Evolutionary conservation across 2,797 vertebrate species (phyloP).

Genomic region (Mustela erminea): DNA sequence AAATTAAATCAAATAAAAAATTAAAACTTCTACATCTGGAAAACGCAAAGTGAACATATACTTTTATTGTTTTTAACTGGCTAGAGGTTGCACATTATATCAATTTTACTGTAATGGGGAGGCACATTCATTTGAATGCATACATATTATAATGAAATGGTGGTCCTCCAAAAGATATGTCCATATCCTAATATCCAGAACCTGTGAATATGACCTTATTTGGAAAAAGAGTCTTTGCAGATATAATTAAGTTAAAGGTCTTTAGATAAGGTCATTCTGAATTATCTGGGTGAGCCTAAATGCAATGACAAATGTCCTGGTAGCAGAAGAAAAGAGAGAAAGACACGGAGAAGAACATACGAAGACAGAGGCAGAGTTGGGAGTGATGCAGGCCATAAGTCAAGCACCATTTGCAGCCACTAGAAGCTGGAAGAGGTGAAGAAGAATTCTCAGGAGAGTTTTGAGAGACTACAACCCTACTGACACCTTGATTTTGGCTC

Average conservation of each 20-base stretch:
- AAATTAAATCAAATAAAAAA: not conserved
- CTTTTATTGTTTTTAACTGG: not conserved
- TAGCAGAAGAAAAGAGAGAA: not conserved
- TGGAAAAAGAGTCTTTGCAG: not conserved
- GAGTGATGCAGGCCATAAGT: not conserved
- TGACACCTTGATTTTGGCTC: not conserved
- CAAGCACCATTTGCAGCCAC: not conserved
- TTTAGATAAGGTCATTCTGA: not conserved
- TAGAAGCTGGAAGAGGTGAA: not conserved
- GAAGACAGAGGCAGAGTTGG: not conserved
- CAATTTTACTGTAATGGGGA: not conserved
- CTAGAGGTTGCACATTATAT: not conserved
- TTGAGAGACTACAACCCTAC: accelerated
- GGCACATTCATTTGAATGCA: not conserved
- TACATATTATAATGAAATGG: not conserved
- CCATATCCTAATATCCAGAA: not conserved
- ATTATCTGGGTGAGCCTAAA: not conserved
- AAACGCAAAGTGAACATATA: not conserved
- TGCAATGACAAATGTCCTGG: not conserved
- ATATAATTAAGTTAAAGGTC: not conserved
- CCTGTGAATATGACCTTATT: not conserved
- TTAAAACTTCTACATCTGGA: not conserved
- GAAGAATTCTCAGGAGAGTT: too few relatives aligned
- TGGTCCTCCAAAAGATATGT: not conserved
- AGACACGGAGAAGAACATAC: not conserved